Evolutionary conservation across 2,888 invertebrate species (phyloP).

Genomic region (Quadroppia sp.): DNA sequence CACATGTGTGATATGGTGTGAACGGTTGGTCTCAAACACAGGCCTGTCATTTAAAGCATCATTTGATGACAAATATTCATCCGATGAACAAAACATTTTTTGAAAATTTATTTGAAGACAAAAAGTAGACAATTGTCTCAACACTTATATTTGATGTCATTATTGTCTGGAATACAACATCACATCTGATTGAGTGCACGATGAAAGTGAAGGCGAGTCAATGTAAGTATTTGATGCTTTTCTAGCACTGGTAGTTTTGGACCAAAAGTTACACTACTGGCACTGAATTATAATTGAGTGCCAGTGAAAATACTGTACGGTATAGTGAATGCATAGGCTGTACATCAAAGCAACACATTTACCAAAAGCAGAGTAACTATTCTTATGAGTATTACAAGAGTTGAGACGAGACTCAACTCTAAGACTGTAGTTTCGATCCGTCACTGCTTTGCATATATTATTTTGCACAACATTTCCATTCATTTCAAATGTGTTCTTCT

Average conservation of each 20-base stretch:
- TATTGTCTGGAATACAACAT: conserved; percentile 17
- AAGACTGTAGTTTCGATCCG: neutral
- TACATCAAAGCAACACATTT: neutral
- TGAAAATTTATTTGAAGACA: conserved; percentile 9
- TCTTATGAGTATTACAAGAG: neutral
- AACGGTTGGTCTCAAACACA: too few relatives aligned
- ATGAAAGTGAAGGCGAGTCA: conserved; percentile 26
- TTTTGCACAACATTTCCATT: neutral
- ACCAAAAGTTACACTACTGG: neutral
- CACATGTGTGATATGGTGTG: too few relatives aligned
- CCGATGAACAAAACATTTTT: too few relatives aligned
- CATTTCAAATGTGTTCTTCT: conserved; percentile 8
- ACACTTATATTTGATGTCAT: conserved; percentile 9
- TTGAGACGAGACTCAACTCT: neutral
- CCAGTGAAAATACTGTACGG: neutral
- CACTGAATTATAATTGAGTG: conserved; percentile 23
- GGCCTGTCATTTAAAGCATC: too few relatives aligned
- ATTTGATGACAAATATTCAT: too few relatives aligned
- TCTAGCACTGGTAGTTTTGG: neutral
- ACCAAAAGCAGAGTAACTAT: neutral
- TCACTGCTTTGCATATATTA: neutral
- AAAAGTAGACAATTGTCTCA: neutral
- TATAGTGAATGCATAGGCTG: neutral
- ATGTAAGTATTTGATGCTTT: neutral
- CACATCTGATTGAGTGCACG: neutral